Base-by-base conservation (phyloP, 2,888 invertebrate species). In the Colletes collaris region DNA sequence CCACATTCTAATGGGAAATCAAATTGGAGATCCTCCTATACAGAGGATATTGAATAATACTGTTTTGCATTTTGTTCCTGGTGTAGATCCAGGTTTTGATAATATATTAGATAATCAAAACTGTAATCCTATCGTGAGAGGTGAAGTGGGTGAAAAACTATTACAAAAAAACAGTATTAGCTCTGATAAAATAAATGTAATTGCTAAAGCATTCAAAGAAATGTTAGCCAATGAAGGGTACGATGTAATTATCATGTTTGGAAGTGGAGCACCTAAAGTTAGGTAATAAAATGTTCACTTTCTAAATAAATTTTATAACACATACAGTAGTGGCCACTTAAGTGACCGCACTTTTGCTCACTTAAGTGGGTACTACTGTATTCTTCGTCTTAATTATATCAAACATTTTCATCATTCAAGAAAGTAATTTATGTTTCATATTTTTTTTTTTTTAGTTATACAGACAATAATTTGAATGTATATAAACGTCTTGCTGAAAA, bases 61-160 rank as follows among this genome's bases (percentile, higher is more conserved):
- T 0, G 96, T 97, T 4, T 91, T 98, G 52, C 97, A 98, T 91
- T 95, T 98, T 85, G 94, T 98, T 85, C 98, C 98, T 0, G 94
- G 94, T 2, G 93, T 96, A 7, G 95, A 96, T 90, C 93, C 93
- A n/a, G 93, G 93, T 4, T 95, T 95, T 74, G 94, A 95, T 76
- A 91, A 93, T 49, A 91, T 94, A 52, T 89, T 92, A 85, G 92
- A 93, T 4, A 52, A 10, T 35, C 90, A 91, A 76, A 92, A 91
- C 77, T 93, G 93, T 16, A 93, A 93, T 90, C 92, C 93, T 49
- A 86, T 89, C 0, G 78, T 94, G 0, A 93, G 93, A 80, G 94
- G 94, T 68, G 96, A 97, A 92, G 95, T 97, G 53, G 97, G 96
- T 0, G 95, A 95, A 73, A 95, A 95, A 77, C 90, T 97, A 5